Evolutionary conservation across 2,888 invertebrate species (phyloP).

Genomic region (Stomorhina lunata): DNA sequence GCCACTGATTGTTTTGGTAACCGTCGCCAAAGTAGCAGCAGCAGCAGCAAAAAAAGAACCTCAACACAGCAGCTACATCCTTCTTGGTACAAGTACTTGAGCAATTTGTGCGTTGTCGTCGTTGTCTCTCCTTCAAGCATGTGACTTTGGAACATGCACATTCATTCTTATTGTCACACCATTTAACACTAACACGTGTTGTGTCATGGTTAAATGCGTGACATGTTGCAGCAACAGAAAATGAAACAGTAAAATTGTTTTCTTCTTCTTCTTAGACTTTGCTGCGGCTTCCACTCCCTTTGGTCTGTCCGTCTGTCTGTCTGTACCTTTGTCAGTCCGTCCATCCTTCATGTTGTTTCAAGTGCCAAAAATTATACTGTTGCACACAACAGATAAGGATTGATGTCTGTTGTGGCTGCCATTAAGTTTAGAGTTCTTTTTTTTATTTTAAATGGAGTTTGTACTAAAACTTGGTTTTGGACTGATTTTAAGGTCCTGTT

Average conservation of each 20-base stretch:
- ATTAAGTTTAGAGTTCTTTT: slow-evolving; percentile 21
- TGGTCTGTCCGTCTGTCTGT: neutral
- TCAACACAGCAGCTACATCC: neutral
- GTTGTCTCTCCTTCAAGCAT: slow-evolving; percentile 13
- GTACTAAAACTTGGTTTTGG: slow-evolving; percentile 33
- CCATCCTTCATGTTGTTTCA: slow-evolving; percentile 45
- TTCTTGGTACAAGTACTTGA: neutral
- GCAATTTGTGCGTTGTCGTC: slow-evolving; percentile 40
- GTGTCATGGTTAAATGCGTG: slow-evolving; percentile 66
- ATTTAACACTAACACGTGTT: slow-evolving; percentile 68
- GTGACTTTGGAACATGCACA: slow-evolving; percentile 53
- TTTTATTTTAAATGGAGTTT: neutral
- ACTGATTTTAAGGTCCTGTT: slow-evolving; percentile 5
- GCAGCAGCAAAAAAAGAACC: neutral
- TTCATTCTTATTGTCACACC: slow-evolving; percentile 65
- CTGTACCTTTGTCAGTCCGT: neutral
- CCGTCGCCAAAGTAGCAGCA: slow-evolving; percentile 34
- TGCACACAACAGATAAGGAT: slow-evolving; percentile 65
- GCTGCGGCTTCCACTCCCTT: neutral
- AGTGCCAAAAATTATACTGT: slow-evolving; percentile 66
- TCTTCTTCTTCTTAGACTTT: slow-evolving; percentile 22
- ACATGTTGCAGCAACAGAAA: slow-evolving; percentile 55
- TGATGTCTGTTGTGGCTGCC: slow-evolving; percentile 58
- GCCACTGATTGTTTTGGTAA: slow-evolving; percentile 31
- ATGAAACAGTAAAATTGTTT: slow-evolving; percentile 31